Percentiles rank a stretch among this genome's conserved stretches.
phyloP scores from a whole-genome alignment of 92 coral and sea anemone genomes.

The Hydrozoanthus gracilis region DNA sequence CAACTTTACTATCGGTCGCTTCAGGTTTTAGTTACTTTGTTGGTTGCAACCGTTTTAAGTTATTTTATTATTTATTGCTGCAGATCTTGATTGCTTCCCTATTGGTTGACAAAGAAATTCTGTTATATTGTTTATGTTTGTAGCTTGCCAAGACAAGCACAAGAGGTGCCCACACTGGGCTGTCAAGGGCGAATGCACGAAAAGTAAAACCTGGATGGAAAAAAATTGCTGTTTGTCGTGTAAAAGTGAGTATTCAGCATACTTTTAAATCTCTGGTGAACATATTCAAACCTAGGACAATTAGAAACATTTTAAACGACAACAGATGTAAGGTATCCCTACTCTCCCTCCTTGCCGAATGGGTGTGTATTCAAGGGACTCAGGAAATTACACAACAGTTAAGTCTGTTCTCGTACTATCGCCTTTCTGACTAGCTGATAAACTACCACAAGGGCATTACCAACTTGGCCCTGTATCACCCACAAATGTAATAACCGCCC shows the following conservation, averaged over 20 bases:
- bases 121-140: background rate
- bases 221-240: constrained; percentile 23
- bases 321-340: too few species aligned
- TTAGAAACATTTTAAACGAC: too few species aligned
- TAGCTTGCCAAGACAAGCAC: constrained; percentile 16
- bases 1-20: background rate
- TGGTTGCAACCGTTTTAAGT: background rate
- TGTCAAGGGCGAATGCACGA: constrained; percentile 28
- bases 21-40: background rate
- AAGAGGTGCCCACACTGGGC: constrained; percentile 17
- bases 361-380: too few species aligned
- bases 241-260: constrained; percentile 5
- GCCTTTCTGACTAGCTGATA: too few species aligned
- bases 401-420: too few species aligned
- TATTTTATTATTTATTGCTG: background rate
- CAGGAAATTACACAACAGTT: too few species aligned
- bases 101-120: background rate
- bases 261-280: background rate
- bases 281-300: too few species aligned
- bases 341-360: too few species aligned
- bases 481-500: too few species aligned
- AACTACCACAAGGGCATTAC: too few species aligned
- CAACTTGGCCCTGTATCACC: too few species aligned
- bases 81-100: background rate
- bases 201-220: constrained; percentile 31